Evolutionary conservation across 2,888 invertebrate species (phyloP).

Genomic region (Tanaodytes sp.): DNA sequence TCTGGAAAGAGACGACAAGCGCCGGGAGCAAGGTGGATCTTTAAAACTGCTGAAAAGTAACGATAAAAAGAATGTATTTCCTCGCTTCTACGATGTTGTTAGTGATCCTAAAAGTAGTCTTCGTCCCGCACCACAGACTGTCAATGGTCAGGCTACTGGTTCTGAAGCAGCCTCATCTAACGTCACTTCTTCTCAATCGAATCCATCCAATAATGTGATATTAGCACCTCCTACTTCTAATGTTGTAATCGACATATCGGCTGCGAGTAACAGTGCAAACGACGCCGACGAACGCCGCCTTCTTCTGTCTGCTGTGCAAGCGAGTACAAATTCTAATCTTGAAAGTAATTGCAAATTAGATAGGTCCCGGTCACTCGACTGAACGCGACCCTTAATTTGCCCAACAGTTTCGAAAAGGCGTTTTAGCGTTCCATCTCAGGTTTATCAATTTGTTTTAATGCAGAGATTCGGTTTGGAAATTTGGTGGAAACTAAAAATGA

Average conservation of each 20-base stretch:
- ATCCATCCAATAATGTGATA: conserved; percentile 73
- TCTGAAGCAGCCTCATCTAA: conserved; percentile 39
- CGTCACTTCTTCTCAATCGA: conserved; percentile 61
- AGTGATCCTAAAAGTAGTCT: conserved; percentile 31
- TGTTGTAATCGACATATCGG: conserved; percentile 56
- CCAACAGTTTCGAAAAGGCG: conserved; percentile 23
- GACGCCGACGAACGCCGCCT: conserved; percentile 57
- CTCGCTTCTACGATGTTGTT: conserved; percentile 29
- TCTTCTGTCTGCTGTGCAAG: conserved; percentile 57
- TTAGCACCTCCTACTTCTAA: conserved; percentile 66
- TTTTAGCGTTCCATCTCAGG: too few relatives aligned
- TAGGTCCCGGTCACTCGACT: conserved; percentile 70
- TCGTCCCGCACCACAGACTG: conserved; percentile 27
- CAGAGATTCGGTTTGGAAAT: too few relatives aligned
- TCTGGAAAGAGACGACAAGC: conserved; percentile 28
- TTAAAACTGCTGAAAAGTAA: conserved; percentile 57
- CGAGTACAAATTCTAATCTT: conserved; percentile 67
- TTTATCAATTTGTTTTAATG: too few relatives aligned
- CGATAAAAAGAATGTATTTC: conserved; percentile 29
- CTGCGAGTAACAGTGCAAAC: conserved; percentile 54
- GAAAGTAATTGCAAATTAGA: conserved; percentile 72
- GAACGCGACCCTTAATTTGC: conserved; percentile 52
- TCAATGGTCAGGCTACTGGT: conserved; percentile 36
- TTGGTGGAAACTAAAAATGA: too few relatives aligned
- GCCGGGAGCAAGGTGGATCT: conserved; percentile 60